Base-by-base conservation (phyloP, 2,888 invertebrate genomes). In the Apodemia hepburni region DNA sequence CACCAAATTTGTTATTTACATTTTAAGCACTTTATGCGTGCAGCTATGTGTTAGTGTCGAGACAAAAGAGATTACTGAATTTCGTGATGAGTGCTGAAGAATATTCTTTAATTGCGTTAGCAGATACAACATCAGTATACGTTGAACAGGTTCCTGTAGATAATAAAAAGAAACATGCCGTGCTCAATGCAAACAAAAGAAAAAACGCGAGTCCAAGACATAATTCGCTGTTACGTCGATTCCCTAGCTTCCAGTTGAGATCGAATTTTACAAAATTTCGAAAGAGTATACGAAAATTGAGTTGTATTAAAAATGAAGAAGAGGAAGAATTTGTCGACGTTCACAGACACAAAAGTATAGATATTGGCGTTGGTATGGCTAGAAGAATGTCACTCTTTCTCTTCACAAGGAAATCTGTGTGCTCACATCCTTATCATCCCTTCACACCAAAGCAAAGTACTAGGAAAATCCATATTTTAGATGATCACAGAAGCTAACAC, bases 401-500 rank as follows among this genome's bases (percentile, higher is more conserved):
- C 27, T 91, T 91, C 63, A 88, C 87, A 4, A 86, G 76, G 65
- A 79, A 80, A 66, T 82, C 87, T 2, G 85, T 87, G 42, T 86
- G 86, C 65, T 77, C 84, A 42, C 91, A 91, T 69, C 91, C 91
- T 0, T 91, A 88, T 67, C 91, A 91, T 65, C 91, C 91, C 1
- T 91, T 78, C 65, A 88, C 87, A 17, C 91, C 91, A 9, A 79
- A 78, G 61, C 87, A 87, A 71, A 84, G 84, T 0, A 81, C 87
- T 8, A 81, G 91, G 70, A 90, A 89, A 76, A 82, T 91, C 42
- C 74, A 82, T 65, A 67, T 85, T 45, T 51, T 18, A 5, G 18
- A 66, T 38, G 65, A 87, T 60, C 78, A 84, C 60, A 82, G 80
- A 60, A 51, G 42, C 54, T 29, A 27, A 42, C 33, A 8, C 42